Evolutionary conservation across 2,797 vertebrate species (phyloP), one percentile per base, ranked within the genome.

Genomic region (Heterohyrax brucei): DNA sequence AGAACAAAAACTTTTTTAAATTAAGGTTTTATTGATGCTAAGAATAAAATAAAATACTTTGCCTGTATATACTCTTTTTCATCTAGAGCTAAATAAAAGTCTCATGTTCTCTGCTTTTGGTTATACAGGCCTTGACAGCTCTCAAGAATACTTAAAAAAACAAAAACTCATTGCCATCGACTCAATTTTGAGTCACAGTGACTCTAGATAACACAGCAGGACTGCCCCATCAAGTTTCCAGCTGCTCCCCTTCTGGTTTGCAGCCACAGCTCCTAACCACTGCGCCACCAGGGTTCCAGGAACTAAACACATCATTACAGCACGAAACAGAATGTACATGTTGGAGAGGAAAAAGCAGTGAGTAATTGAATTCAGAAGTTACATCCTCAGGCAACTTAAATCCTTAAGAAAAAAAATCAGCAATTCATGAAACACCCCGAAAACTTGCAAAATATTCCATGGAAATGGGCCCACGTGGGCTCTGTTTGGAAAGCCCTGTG

Each of bases 401-500:
- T 10, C 10, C 39, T 2, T 33, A 72, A 3, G 39, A 50, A 94
- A 87, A 44, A 2, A 91, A 87, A 76, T 93, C 70, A 82, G 56
- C 33, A 88, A 79, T 89, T 95, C 94, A 92, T 79, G 68, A 93
- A 94, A 94, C 72, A 89, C 84, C 80, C 80, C 48, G 48, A 95
- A 87, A 92, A 91, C 81, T 64, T 73, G 53, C 33, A 94, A 95
- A 96, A 91, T 82, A 93, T 86, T 94, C 77, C 77, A 95, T 85
- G 91, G 87, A 91, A 96, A 89, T 19, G 6, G 68, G 75, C 87
- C 95, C 95, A 28, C 1, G 8, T 39, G 19, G 48, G 76, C 46
- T 94, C 26, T 79, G 30, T 75, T 79, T 83, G 80, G 73, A 97
- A 97, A 97, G 87, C 79, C 19, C 93, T 94, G 92, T 97, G 97